Conservation (phyloP, 2,797 vertebrate species). For the Diplodus puntazzo region DNA sequence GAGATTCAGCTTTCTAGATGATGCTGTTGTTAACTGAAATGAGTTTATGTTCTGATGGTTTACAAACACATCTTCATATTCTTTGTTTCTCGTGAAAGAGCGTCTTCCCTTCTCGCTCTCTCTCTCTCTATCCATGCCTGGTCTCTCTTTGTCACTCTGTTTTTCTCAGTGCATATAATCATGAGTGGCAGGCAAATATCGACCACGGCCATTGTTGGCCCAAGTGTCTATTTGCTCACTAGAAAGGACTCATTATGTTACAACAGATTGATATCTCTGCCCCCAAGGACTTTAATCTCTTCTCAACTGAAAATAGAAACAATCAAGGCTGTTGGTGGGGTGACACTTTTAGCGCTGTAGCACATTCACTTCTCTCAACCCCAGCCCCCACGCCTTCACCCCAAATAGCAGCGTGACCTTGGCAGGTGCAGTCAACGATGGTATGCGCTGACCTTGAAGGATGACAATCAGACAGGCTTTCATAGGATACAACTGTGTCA, state of each 20-base stretch:
- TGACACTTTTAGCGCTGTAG: constrained; percentile 11
- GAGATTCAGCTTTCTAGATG: not conserved
- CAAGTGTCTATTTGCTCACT: constrained; percentile 64
- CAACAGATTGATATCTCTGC: constrained; percentile 67
- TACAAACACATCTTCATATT: not conserved
- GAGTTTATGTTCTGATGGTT: constrained; percentile 4
- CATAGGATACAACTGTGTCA: constrained; percentile 19
- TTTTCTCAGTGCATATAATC: constrained; percentile 48
- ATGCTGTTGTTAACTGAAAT: constrained; percentile 23
- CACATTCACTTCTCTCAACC: not conserved
- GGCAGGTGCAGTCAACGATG: constrained; percentile 43
- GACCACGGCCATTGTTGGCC: constrained; percentile 63
- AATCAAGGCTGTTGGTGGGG: constrained; percentile 54
- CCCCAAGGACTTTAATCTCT: constrained; percentile 68
- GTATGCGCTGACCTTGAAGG: constrained; percentile 55
- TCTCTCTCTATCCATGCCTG: not conserved
- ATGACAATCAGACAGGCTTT: constrained; percentile 54
- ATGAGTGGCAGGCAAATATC: constrained; percentile 62
- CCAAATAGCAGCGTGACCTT: constrained; percentile 62
- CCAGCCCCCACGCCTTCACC: constrained; percentile 14
- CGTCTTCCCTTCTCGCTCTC: not conserved
- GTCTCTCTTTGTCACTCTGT: constrained; percentile 1
- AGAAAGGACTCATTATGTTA: constrained; percentile 75
- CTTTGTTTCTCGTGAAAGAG: constrained; percentile 17
- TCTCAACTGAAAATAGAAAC: constrained; percentile 71